Base-by-base conservation (phyloP, 2,888 invertebrate genomes). In the Amphimallon solstitiale region DNA sequence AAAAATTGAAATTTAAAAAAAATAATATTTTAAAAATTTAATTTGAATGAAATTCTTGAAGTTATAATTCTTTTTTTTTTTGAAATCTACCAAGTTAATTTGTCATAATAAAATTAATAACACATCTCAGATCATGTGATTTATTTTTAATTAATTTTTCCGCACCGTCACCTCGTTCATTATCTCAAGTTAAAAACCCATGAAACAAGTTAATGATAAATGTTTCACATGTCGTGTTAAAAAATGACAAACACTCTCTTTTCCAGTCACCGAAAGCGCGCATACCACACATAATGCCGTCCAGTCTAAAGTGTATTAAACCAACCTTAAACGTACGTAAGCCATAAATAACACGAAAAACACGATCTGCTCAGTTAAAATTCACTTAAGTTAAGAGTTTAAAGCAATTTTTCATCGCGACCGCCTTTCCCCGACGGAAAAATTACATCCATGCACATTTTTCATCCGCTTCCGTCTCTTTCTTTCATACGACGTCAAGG, bases 351-450 rank as follows among this genome's bases (percentile, higher is more conserved):
- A 56, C 21, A 7, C 38, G 19, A n/a, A 4, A 15, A 4, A 40
- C 46, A 65, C 77, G 78, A 79, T 79, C 78, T 77, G 78, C 77
- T 76, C 79, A 78, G 79, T 80, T 80, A 79, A 79, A 79, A 79
- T 79, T 80, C 80, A 80, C 80, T 80, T 79, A 79, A 74, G 73
- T 77, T 75, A 74, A 79, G 78, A 80, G 79, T 79, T 78, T 76
- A 76, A 75, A 74, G 77, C 78, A 72, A 78, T 80, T 80, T 80
- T 80, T 79, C 79, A 79, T 75, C 66, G 56, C 65, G 67, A 70
- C 15, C 23, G 17, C 17, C n/a, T n/a, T 7, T 29, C 63, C n/a
- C 61, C 46, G 29, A 14, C 46, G 38, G 67, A 69, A 70, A 71
- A 71, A 71, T 72, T 70, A 70, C 72, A 62, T 69, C 67, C 67